These are phyloP conservation scores for Aspidiotus destructor DNA, from an alignment of 2,888 invertebrate species.

Conservation along the genomic window DNA sequence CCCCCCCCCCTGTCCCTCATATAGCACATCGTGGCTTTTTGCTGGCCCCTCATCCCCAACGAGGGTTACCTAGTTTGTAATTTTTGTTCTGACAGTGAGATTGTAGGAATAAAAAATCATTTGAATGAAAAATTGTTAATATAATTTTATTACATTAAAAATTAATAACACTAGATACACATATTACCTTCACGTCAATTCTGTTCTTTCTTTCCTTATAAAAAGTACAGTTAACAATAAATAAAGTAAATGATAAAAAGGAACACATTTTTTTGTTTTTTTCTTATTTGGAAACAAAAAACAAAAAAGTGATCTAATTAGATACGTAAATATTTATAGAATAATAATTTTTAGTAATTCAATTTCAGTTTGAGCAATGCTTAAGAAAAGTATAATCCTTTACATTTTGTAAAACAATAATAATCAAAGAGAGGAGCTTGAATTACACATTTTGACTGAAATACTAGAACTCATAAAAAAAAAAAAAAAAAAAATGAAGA, in stretches of 20 bases:
- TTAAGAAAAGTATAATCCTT: conserved; percentile 21
- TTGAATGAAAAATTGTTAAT: conserved; percentile 25
- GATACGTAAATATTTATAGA: conserved; percentile 1
- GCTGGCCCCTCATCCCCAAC: no score
- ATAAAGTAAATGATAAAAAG: conserved; percentile 29
- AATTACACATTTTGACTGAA: background rate
- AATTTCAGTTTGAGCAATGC: conserved; percentile 32
- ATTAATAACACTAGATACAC: conserved; percentile 34
- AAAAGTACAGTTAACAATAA: conserved; percentile 32
- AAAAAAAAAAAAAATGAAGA: conserved; percentile 15
- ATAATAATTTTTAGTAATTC: conserved; percentile 20
- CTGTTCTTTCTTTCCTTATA: conserved; percentile 26
- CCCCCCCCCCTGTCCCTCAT: no score
- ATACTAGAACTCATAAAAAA: conserved; percentile 6
- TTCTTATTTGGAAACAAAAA: conserved; percentile 26
- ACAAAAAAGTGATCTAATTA: conserved; percentile 27
- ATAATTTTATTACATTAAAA: conserved; percentile 32
- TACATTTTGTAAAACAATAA: conserved; percentile 14
- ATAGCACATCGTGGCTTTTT: no score
- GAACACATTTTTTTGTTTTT: conserved; percentile 30
- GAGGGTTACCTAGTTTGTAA: no score
- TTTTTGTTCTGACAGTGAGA: no score
- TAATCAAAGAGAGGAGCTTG: no score
- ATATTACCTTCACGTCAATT: conserved; percentile 32
- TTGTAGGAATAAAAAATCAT: conserved; percentile 1